These are phyloP conservation scores for Mustela lutreola DNA, from an alignment of 2,113 vertebrate genomes.

Conservation along the genomic window DNA sequence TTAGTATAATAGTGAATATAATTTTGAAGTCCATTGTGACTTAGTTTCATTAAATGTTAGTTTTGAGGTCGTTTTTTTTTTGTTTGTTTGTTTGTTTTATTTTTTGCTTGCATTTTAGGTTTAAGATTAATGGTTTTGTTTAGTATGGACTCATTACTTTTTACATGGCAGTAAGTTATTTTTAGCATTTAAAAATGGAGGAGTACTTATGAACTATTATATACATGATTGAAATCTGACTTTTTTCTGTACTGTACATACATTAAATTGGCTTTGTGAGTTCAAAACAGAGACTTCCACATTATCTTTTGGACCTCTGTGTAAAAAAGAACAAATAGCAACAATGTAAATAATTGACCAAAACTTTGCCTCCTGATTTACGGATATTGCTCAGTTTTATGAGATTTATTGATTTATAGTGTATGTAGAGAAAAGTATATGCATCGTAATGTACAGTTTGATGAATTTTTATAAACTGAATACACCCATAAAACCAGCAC, in stretches of 20 bases:
- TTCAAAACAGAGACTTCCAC: constrained; percentile 10
- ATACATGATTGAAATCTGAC: not conserved
- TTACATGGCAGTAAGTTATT: constrained; percentile 14
- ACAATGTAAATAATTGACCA: constrained; percentile 33
- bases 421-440: not conserved
- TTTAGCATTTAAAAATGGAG: constrained; percentile 31
- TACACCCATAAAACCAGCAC: not conserved
- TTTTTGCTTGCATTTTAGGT: not conserved
- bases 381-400: not conserved
- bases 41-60: constrained; percentile 31
- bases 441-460: not conserved
- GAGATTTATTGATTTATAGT: not conserved
- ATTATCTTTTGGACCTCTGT: constrained; percentile 9
- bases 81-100: not conserved
- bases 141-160: not conserved
- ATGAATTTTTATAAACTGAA: constrained; percentile 14
- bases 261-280: not conserved
- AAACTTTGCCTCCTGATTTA: constrained; percentile 43
- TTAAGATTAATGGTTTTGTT: constrained; percentile 32
- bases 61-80: not conserved
- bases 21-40: constrained; percentile 12
- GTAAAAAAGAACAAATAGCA: constrained; percentile 25
- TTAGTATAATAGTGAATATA: not conserved
- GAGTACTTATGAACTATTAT: constrained; percentile 14
- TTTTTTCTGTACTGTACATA: not conserved